Evolutionary conservation across 53 echinoderm and acorn worm species (phyloP).

Genomic region (Hippasteria phrygiana): DNA sequence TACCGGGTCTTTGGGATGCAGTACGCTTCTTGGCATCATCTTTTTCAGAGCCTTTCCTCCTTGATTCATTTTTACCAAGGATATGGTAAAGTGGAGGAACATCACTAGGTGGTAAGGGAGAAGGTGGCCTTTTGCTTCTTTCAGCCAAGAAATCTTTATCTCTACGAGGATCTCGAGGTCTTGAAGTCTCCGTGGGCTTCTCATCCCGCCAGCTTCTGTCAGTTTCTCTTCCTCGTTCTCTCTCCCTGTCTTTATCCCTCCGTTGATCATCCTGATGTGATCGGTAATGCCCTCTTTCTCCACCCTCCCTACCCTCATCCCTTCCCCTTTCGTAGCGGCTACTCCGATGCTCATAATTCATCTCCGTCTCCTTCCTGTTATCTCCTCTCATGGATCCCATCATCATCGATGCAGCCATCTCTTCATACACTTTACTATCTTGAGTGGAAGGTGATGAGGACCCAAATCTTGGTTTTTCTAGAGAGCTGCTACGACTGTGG

Average conservation of each 20-base stretch:
- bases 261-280: constrained; percentile 27
- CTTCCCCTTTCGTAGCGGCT: constrained; percentile 6
- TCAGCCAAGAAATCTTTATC: constrained; percentile 53
- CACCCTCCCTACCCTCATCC: constrained; percentile 4
- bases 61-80: constrained; percentile 51
- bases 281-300: constrained; percentile 39
- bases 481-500: constrained; percentile 46
- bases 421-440: neutral
- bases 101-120: constrained; percentile 47
- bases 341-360: constrained; percentile 10
- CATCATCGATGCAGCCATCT: neutral
- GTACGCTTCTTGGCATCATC: constrained; percentile 29
- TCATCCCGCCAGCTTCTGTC: constrained; percentile 48
- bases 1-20: constrained; percentile 33
- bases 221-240: constrained; percentile 17
- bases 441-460: neutral
- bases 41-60: constrained; percentile 10
- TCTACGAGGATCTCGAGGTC: constrained; percentile 46
- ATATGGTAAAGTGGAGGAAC: constrained; percentile 52
- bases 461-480: constrained; percentile 37
- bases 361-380: constrained; percentile 46
- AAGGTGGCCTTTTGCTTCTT: constrained; percentile 12
- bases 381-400: neutral
- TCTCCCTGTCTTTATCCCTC: constrained; percentile 36
- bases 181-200: constrained; percentile 8